Evolutionary conservation across 2,113 vertebrate genomes (phyloP), one percentile per base, ranked within the genome.

Genomic region (Pipa parva): DNA sequence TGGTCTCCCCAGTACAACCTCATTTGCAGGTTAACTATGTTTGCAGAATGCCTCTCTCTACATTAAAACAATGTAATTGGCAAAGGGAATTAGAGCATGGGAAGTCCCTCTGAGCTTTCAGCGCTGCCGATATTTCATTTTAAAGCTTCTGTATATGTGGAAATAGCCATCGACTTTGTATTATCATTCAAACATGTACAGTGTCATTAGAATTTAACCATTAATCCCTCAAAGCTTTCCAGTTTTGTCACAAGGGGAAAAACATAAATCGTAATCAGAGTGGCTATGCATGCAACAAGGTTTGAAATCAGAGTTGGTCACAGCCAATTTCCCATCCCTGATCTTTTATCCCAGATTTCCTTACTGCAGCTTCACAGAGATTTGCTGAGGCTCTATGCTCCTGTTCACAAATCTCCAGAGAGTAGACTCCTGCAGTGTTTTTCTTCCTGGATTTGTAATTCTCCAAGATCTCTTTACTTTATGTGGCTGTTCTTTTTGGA

Each of bases 361-460:
- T 59, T 36, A n/a, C 46, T 52, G 52, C 46, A 51, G 56, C 25
- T 45, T 68, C 39, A 36, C 61, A 48, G 66, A 70, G 58, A 70
- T 54, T 45, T 61, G 33, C 49, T n/a, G 39, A 25, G 4, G 48
- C 58, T 70, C 57, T 45, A 70, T 60, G 57, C 57, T 54, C 66
- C 66, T 70, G 66, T 70, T 70, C 66, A 61, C 66, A 70, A 61
- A 70, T 70, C 66, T 54, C 66, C 58, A 24, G 66, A 70, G 66
- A 70, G 51, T 31, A 61, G 58, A 54, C 66, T 54, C 66, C 66
- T 31, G 66, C 58, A 22, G 66, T 42, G 66, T 61, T 61, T 54
- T 70, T 70, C 60, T 70, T 70, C 66, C 58, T 22, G 36, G 66
- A 70, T 70, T 61, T 70, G 66, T 70, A 70, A 70, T 70, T 70